phyloP scores from a whole-genome alignment of 2,113 vertebrate species.

The Chaenocephalus aceratus region DNA sequence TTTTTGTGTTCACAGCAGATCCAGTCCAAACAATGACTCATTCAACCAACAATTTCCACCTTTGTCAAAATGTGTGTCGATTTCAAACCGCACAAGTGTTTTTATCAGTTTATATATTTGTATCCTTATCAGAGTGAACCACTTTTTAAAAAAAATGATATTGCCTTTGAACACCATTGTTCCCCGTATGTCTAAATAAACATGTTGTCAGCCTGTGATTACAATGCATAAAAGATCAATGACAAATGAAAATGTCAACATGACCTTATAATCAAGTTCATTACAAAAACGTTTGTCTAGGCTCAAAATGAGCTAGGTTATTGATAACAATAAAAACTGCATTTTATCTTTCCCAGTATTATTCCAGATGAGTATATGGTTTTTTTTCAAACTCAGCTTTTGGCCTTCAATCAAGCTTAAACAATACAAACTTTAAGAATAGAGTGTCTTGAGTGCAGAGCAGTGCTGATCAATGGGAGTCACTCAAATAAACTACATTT shows the following conservation, averaged over 20 bases:
- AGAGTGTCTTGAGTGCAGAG: too few relatives aligned
- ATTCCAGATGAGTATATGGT: not conserved
- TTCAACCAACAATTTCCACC: constrained; percentile 39
- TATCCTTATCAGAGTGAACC: constrained; percentile 17
- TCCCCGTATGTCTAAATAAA: constrained; percentile 19
- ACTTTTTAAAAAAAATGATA: not conserved
- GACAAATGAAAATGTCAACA: not conserved
- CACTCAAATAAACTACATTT: too few relatives aligned
- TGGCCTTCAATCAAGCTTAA: too few relatives aligned
- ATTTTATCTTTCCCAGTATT: too few relatives aligned
- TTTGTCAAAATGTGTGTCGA: constrained; percentile 52
- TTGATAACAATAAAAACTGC: not conserved
- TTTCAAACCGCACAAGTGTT: constrained; percentile 14
- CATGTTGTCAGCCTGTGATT: not conserved
- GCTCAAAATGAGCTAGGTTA: not conserved
- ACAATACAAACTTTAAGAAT: too few relatives aligned
- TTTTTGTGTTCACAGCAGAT: constrained; percentile 76
- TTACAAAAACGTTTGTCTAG: not conserved
- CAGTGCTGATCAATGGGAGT: too few relatives aligned
- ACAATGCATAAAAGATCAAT: not conserved
- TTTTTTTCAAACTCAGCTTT: too few relatives aligned
- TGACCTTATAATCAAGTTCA: not conserved
- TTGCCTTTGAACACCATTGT: not conserved
- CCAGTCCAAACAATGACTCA: constrained; percentile 78
- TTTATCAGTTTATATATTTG: constrained; percentile 8